Evolutionary conservation across 2,113 vertebrate genomes (phyloP), one percentile per base, ranked within the genome.

Genomic region (Oreochromis aureus): DNA sequence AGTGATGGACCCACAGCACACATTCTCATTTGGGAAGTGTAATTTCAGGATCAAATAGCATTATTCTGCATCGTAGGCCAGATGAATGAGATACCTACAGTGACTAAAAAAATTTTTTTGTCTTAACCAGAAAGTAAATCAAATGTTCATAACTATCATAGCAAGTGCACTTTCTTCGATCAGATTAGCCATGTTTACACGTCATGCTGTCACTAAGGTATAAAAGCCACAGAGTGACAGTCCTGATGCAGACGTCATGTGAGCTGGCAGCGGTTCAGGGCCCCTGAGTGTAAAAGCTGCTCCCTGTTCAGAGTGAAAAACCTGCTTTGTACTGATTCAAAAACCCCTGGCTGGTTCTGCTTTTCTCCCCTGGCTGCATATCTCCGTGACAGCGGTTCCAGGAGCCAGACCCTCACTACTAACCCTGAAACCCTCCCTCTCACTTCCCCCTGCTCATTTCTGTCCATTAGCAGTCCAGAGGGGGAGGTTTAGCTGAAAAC

Each of bases 381-480:
- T 82, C 83, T 87, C 56, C 84, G 48, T 54, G 83, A 88, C 89
- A 88, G 89, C 10, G 16, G 89, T 87, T 89, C 71, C 89, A 86
- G 86, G 86, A 91, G 91, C 87, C 89, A 92, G 73, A 90, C 11
- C 89, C 86, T 55, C 58, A 11, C 86, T 80, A 22, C 80, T 71
- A 61, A 58, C 81, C 76, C 48, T 63, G 7, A 82, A 48, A 48
- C 71, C 18, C 61, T 39, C 10, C 63, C 66, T 46, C 79, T 10
- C 55, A 54, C 86, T 8, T 8, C 46, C 27, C 85, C 78, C 51
- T 34, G 48, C 88, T 89, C 89, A 91, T 87, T 90, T 90, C 27
- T 90, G 87, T 87, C 91, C 89, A 93, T 93, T 92, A 88, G 85
- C 85, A 66, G 86, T 88, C 85, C 87, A 85, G 86, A 88, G 83